Conservation (phyloP, 2,113 vertebrate genomes). For the Hiodon tergisus region DNA sequence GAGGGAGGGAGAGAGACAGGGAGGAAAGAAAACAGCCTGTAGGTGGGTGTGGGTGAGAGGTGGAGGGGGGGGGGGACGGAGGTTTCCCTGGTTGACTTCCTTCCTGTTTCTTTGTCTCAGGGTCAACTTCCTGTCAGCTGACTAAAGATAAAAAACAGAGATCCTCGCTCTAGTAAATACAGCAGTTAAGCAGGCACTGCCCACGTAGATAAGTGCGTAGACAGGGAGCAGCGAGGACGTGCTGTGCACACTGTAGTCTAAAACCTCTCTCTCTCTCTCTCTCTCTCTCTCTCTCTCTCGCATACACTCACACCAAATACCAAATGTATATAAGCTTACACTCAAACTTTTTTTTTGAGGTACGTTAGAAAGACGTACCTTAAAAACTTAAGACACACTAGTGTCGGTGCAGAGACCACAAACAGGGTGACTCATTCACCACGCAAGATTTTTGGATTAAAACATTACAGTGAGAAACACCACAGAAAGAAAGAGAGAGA, state of each 20-base stretch:
- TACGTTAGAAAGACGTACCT: not conserved
- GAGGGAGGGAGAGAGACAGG: slow-evolving; percentile 28
- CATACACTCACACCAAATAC: not conserved
- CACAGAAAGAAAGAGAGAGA: slow-evolving; percentile 6
- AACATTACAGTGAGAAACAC: slow-evolving; percentile 18
- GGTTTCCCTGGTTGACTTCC: slow-evolving; percentile 46
- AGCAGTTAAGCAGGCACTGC: slow-evolving; percentile 11
- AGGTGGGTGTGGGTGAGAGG: slow-evolving; percentile 22
- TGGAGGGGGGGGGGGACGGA: slow-evolving; percentile 37
- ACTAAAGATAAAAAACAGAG: slow-evolving; percentile 39
- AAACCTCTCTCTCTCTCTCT: too few relatives aligned
- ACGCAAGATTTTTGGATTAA: slow-evolving; percentile 14
- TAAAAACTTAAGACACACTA: not conserved
- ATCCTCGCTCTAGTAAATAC: slow-evolving; percentile 51
- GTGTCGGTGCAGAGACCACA: slow-evolving; percentile 11
- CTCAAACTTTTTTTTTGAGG: not conserved
- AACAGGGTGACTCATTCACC: slow-evolving; percentile 20
- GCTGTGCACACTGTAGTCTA: too few relatives aligned
- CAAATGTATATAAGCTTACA: not conserved
- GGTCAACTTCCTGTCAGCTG: slow-evolving; percentile 58
- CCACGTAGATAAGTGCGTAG: slow-evolving; percentile 5
- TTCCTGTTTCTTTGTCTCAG: slow-evolving; percentile 50
- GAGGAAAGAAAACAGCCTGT: slow-evolving; percentile 9
- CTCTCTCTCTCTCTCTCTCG: too few relatives aligned
- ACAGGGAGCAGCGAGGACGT: not conserved